Conservation (phyloP, 2,113 vertebrate genomes). For the Scophthalmus maximus region DNA sequence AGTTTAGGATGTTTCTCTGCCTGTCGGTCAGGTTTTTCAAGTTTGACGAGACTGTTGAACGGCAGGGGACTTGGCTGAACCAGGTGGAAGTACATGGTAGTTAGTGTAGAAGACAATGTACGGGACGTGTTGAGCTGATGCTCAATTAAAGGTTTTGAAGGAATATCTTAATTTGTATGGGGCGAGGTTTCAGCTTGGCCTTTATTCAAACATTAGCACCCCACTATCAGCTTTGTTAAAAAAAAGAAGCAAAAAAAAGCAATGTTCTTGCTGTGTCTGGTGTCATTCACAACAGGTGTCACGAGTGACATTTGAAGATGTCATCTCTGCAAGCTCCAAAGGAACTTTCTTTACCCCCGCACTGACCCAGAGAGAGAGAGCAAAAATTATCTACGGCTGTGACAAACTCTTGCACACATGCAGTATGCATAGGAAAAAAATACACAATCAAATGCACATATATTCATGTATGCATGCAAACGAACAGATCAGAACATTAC, state of each 20-base stretch:
- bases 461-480: constrained; percentile 10
- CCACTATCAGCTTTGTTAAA: too few relatives aligned
- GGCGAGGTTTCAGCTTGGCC: neutral
- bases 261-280: neutral
- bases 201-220: neutral
- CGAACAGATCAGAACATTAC: neutral
- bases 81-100: constrained; percentile 1
- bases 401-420: neutral
- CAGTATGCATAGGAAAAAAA: neutral
- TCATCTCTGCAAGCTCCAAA: neutral
- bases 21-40: constrained; percentile 72
- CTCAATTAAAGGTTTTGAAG: too few relatives aligned
- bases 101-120: neutral
- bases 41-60: constrained; percentile 26
- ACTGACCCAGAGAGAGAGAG: neutral
- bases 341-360: neutral
- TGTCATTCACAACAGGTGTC: constrained; percentile 16
- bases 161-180: neutral
- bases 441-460: neutral
- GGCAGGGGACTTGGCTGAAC: constrained; percentile 4
- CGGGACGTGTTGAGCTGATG: neutral
- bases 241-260: neutral
- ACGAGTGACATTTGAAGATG: constrained; percentile 8
- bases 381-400: neutral
- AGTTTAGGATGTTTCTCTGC: constrained; percentile 28